Percentiles rank a stretch among this genome's conserved stretches.
These are phyloP conservation scores for Apolygus lucorum DNA, from an alignment of 1,140 invertebrate genomes.

Conservation along the genomic window DNA sequence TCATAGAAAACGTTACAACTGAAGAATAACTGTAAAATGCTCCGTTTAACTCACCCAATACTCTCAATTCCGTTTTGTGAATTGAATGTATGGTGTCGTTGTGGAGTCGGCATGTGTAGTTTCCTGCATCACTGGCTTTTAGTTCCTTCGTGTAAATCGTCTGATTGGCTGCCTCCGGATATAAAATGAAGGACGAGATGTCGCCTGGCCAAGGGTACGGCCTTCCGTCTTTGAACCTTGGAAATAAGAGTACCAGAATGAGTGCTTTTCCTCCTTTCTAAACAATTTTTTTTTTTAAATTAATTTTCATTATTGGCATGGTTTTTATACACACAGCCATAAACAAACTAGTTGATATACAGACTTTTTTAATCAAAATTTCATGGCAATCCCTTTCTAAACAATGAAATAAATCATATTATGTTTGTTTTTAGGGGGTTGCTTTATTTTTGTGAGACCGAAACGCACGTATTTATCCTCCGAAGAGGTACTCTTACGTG, in stretches of 20 bases:
- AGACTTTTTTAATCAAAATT: background rate
- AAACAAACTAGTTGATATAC: background rate
- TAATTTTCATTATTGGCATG: no score
- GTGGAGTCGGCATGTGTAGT: conserved; percentile 60
- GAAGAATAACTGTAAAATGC: no score
- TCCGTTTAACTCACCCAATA: conserved; percentile 57
- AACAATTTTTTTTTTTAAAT: background rate
- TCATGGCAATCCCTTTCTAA: background rate
- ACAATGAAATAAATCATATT: background rate
- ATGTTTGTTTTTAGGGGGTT: no score
- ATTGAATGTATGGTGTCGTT: conserved; percentile 56
- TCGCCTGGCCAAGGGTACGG: conserved; percentile 63
- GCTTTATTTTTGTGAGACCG: no score
- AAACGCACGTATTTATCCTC: no score
- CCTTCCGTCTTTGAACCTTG: conserved; percentile 64
- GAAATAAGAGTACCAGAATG: conserved; percentile 35
- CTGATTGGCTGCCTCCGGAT: conserved; percentile 67
- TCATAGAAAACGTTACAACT: no score
- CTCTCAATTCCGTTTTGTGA: conserved; percentile 53
- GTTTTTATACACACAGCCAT: no score
- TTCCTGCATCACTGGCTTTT: conserved; percentile 52
- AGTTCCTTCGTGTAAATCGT: conserved; percentile 61
- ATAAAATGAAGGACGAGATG: conserved; percentile 58
- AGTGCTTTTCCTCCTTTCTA: background rate
- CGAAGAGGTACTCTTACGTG: no score